phyloP scores from a whole-genome alignment of 2,113 vertebrate species.

The Brachyhypopomus occidentalis region DNA sequence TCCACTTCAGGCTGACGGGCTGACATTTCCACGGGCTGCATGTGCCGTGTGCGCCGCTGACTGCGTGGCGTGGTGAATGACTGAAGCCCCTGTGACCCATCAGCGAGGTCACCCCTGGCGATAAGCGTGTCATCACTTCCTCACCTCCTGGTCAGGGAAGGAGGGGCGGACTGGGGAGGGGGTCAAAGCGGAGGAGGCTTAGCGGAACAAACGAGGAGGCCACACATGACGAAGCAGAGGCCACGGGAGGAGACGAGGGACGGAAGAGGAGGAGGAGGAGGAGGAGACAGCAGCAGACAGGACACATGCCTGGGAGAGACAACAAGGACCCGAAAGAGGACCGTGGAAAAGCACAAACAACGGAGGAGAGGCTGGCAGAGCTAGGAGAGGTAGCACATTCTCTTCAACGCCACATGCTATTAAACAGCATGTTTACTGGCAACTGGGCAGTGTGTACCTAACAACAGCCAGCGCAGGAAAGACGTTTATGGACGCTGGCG shows the following conservation, averaged over 20 bases:
- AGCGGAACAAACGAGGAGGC: no score
- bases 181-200: neutral
- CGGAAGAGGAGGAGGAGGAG: neutral
- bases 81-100: neutral
- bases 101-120: neutral
- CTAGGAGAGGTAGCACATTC: slow-evolving; percentile 4
- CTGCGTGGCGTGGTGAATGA: neutral
- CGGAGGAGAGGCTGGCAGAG: neutral
- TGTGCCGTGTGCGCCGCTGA: neutral
- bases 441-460: slow-evolving; percentile 71
- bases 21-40: neutral
- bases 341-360: slow-evolving; percentile 14
- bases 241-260: neutral
- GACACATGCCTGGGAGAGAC: neutral
- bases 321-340: slow-evolving; percentile 31
- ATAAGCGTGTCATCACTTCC: neutral
- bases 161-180: neutral
- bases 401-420: slow-evolving; percentile 19
- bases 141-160: slow-evolving; percentile 9
- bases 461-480: slow-evolving; percentile 77
- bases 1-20: neutral
- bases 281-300: neutral
- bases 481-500: slow-evolving; percentile 69
- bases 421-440: slow-evolving; percentile 74
- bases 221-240: no score